Evolutionary conservation across 1,140 invertebrate genomes (phyloP).

Genomic region (Pseudomyrmex sp.): DNA sequence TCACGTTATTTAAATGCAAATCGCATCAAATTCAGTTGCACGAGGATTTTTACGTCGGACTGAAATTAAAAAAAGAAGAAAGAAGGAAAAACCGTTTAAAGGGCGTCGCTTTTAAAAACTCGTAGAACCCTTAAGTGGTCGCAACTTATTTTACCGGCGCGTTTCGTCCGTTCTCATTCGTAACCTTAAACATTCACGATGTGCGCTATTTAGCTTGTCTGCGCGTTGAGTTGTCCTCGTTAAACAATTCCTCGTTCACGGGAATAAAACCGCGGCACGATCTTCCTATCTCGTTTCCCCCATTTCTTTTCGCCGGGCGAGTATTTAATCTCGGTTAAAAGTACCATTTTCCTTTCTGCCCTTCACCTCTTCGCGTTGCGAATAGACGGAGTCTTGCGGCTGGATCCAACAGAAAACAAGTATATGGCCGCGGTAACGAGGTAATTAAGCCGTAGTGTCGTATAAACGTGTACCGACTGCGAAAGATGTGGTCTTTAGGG

Average conservation of each 20-base stretch:
- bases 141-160: neutral
- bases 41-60: neutral
- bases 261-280: neutral
- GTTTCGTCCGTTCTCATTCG: neutral
- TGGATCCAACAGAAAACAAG: slow-evolving; percentile 26
- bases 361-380: neutral
- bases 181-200: slow-evolving; percentile 22
- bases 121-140: neutral
- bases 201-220: slow-evolving; percentile 9
- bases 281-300: neutral
- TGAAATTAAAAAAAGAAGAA: slow-evolving; percentile 13
- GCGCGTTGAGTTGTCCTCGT: neutral
- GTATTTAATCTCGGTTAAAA: slow-evolving; percentile 44
- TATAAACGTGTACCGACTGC: slow-evolving; percentile 37
- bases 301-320: neutral
- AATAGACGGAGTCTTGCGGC: slow-evolving; percentile 5
- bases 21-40: neutral
- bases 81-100: slow-evolving; percentile 14
- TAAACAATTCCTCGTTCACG: slow-evolving; percentile 34
- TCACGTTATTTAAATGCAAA: slow-evolving; percentile 38
- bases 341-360: slow-evolving; percentile 23
- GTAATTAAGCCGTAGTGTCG: slow-evolving; percentile 63
- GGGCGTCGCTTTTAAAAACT: slow-evolving; percentile 1
- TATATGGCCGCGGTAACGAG: slow-evolving; percentile 53
- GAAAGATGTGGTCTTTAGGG: neutral